Conservation (phyloP, 2,888 invertebrate genomes). For the Microplitis manilae region DNA sequence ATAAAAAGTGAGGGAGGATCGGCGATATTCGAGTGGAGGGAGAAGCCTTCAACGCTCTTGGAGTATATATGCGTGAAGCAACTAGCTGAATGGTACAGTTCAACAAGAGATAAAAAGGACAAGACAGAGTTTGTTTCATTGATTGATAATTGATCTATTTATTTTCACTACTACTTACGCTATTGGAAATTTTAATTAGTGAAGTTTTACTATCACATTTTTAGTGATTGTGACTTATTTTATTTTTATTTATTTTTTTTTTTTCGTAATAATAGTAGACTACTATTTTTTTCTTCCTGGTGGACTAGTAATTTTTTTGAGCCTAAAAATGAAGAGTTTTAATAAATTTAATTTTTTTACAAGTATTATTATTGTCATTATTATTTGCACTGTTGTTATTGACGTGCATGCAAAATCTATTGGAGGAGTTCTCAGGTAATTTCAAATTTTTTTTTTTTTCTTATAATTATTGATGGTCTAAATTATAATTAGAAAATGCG, state of each 20-base stretch:
- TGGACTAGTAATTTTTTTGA: neutral
- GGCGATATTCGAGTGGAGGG: slow-evolving; percentile 49
- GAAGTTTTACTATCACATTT: neutral
- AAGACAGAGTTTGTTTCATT: slow-evolving; percentile 46
- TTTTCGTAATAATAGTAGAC: neutral
- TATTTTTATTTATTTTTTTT: neutral
- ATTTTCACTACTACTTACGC: neutral
- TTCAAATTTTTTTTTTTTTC: neutral
- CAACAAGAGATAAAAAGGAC: slow-evolving; percentile 66
- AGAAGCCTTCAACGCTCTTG: slow-evolving; percentile 55
- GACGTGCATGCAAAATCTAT: slow-evolving; percentile 58
- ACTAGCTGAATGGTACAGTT: slow-evolving; percentile 66
- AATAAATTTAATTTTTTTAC: slow-evolving; percentile 42
- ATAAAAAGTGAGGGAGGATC: slow-evolving; percentile 65
- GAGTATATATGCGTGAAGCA: slow-evolving; percentile 68
- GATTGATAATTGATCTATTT: neutral
- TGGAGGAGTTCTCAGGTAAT: slow-evolving; percentile 55
- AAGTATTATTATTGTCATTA: slow-evolving; percentile 44
- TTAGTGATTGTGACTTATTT: neutral
- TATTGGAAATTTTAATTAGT: neutral
- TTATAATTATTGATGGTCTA: no score
- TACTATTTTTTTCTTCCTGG: neutral
- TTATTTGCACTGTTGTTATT: slow-evolving; percentile 55
- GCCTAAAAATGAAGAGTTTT: slow-evolving; percentile 21
- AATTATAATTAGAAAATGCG: no score